Evolutionary conservation across 2,797 vertebrate species (phyloP).

Genomic region (Sandelia bainsii): DNA sequence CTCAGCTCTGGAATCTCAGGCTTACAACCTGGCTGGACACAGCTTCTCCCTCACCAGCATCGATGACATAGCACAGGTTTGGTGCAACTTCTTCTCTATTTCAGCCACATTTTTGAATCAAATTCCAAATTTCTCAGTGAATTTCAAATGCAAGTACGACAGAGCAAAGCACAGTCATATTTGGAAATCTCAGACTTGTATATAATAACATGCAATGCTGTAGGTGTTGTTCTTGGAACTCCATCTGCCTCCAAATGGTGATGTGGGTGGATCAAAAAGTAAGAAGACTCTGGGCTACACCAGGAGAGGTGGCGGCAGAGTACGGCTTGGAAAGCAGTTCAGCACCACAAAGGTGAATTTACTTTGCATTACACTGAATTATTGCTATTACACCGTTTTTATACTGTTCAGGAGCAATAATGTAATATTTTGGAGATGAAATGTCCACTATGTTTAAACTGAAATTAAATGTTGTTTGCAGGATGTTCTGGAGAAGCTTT

Average conservation of each 20-base stretch:
- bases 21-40: conserved; percentile 92
- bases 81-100: not conserved
- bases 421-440: not conserved
- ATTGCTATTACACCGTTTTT: not conserved
- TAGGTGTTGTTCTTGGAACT: conserved; percentile 95
- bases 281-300: conserved; percentile 95
- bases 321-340: conserved; percentile 89
- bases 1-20: conserved; percentile 88
- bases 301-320: conserved; percentile 83
- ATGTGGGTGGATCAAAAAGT: conserved; percentile 81
- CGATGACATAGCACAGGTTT: conserved; percentile 95
- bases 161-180: not conserved
- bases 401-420: not conserved
- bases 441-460: not conserved
- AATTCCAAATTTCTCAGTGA: not conserved
- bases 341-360: conserved; percentile 93
- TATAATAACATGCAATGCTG: not conserved
- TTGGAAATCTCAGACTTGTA: not conserved
- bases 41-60: conserved; percentile 94
- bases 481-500: conserved; percentile 95
- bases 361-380: not conserved
- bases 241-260: conserved; percentile 93
- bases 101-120: not conserved
- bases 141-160: not conserved
- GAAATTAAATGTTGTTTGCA: conserved; percentile 62